These are phyloP conservation scores for Lacerta bilineata DNA, from an alignment of 2,797 vertebrate species.

Conservation along the genomic window DNA sequence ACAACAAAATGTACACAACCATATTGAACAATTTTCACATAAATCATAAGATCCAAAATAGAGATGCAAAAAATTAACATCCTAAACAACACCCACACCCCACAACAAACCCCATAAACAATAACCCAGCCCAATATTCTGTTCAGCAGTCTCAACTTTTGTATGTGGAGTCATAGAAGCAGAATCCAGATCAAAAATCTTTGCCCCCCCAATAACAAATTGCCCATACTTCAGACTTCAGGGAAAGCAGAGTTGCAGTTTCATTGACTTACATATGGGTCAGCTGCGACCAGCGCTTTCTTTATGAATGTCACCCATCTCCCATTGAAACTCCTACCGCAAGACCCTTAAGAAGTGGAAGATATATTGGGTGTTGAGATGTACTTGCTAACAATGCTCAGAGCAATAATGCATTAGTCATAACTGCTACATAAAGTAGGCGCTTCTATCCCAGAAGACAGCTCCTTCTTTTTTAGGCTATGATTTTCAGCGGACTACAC, in stretches of 20 bases:
- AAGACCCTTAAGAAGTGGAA: slow-evolving; percentile 5
- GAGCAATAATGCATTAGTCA: slow-evolving; percentile 6
- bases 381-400: neutral
- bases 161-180: neutral
- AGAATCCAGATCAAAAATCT: neutral
- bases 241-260: neutral
- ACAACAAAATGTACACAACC: too few relatives aligned
- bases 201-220: neutral
- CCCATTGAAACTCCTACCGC: neutral
- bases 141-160: too few relatives aligned
- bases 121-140: too few relatives aligned
- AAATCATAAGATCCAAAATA: too few relatives aligned
- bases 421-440: neutral
- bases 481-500: neutral
- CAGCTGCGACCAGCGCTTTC: neutral
- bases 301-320: neutral
- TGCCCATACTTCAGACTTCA: neutral
- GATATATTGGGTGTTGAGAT: neutral
- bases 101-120: too few relatives aligned
- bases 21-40: too few relatives aligned
- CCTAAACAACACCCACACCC: too few relatives aligned
- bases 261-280: neutral
- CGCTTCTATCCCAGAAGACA: neutral
- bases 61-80: too few relatives aligned
- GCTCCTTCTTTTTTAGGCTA: neutral